phyloP scores from a whole-genome alignment of 2,113 vertebrate species.

The Dasyurus viverrinus region DNA sequence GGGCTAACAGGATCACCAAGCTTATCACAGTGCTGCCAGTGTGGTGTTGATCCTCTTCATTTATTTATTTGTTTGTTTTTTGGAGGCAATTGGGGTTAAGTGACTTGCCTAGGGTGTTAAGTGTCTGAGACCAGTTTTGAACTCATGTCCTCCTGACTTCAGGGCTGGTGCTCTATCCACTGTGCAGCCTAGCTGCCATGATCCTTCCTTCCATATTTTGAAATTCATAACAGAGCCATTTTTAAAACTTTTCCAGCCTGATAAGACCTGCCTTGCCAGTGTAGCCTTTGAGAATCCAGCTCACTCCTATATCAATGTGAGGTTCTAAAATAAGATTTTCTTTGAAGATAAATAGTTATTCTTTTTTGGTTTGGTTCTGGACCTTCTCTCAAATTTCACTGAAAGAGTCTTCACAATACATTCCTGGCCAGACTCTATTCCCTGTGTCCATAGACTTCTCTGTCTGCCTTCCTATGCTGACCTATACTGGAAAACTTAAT shows the following conservation, averaged over 20 bases:
- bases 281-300: background rate
- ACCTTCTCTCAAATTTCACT: background rate
- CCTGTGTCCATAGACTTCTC: background rate
- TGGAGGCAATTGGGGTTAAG: no score
- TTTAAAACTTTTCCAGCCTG: background rate
- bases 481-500: no score
- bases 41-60: background rate
- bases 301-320: background rate
- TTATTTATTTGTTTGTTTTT: no score
- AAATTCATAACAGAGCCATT: background rate
- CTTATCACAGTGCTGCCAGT: background rate
- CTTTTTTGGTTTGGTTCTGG: background rate
- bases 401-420: background rate
- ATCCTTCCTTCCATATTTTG: background rate
- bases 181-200: no score
- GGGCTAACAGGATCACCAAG: background rate
- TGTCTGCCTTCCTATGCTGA: background rate
- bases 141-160: no score
- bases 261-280: background rate
- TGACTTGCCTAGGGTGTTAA: no score
- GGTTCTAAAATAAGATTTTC: background rate
- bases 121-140: no score
- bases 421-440: background rate
- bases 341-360: background rate
- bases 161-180: no score